phyloP scores from a whole-genome alignment of 2,888 invertebrate genomes.

The Diachrysia chrysitis region DNA sequence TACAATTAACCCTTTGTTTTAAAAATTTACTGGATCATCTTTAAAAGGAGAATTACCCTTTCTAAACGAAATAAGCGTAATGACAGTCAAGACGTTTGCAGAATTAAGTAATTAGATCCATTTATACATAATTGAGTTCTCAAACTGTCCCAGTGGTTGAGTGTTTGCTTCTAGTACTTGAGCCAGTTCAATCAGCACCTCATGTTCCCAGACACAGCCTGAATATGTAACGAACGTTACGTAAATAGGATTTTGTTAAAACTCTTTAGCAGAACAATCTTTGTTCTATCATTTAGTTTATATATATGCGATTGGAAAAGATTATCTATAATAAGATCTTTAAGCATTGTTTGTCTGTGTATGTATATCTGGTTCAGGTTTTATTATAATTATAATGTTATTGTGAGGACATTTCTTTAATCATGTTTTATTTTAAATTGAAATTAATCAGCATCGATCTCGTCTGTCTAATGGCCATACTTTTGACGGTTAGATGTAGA shows the following conservation, averaged over 20 bases:
- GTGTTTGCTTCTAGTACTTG: conserved; percentile 59
- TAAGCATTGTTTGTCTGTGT: background rate
- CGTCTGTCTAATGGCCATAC: too few relatives aligned
- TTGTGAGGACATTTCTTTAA: conserved; percentile 7
- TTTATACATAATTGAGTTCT: conserved; percentile 38
- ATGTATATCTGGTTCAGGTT: background rate
- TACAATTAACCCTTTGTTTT: background rate
- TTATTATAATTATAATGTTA: background rate
- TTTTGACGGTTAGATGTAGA: too few relatives aligned
- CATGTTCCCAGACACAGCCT: conserved; percentile 56
- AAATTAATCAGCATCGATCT: too few relatives aligned
- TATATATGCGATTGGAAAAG: conserved; percentile 31
- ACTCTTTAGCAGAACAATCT: conserved; percentile 28
- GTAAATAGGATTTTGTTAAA: conserved; percentile 60
- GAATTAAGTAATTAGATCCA: conserved; percentile 42
- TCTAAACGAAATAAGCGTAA: conserved; percentile 9
- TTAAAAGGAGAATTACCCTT: background rate
- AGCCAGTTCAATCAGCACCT: conserved; percentile 67
- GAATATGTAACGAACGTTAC: conserved; percentile 68
- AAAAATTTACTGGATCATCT: background rate
- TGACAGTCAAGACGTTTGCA: conserved; percentile 18
- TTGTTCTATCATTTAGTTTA: conserved; percentile 28
- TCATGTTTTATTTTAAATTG: conserved; percentile 12
- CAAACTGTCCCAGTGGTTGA: conserved; percentile 27
- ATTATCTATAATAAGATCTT: conserved; percentile 46